phyloP scores from a whole-genome alignment of 2,113 vertebrate species.

The Deroptyus accipitrinus region DNA sequence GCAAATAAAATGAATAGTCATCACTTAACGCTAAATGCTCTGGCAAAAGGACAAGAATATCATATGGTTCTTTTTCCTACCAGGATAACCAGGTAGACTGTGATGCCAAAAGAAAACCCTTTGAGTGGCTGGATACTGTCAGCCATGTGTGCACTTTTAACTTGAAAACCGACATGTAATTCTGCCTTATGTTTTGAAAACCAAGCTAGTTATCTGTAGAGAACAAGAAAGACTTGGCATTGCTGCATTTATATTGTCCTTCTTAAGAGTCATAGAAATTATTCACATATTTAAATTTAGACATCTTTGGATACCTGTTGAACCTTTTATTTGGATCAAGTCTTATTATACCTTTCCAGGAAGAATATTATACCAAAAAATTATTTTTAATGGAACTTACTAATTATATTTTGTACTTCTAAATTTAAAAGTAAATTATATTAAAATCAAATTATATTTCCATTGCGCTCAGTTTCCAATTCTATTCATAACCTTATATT shows the following conservation, averaged over 20 bases:
- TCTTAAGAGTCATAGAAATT: background rate
- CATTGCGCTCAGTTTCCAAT: background rate
- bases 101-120: background rate
- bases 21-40: background rate
- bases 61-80: background rate
- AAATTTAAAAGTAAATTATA: background rate
- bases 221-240: background rate
- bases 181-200: background rate
- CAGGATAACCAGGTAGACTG: background rate
- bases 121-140: background rate
- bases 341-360: background rate
- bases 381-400: background rate
- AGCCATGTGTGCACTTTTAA: background rate
- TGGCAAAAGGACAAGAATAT: background rate
- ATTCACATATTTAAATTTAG: constrained; percentile 16
- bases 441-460: background rate
- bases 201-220: background rate
- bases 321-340: background rate
- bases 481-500: background rate
- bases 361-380: background rate
- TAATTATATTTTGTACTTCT: background rate
- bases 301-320: background rate
- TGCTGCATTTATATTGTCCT: background rate
- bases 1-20: background rate
- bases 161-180: background rate